phyloP scores from a whole-genome alignment of 2,888 invertebrate genomes.

The Anagyrus pseudococci region DNA sequence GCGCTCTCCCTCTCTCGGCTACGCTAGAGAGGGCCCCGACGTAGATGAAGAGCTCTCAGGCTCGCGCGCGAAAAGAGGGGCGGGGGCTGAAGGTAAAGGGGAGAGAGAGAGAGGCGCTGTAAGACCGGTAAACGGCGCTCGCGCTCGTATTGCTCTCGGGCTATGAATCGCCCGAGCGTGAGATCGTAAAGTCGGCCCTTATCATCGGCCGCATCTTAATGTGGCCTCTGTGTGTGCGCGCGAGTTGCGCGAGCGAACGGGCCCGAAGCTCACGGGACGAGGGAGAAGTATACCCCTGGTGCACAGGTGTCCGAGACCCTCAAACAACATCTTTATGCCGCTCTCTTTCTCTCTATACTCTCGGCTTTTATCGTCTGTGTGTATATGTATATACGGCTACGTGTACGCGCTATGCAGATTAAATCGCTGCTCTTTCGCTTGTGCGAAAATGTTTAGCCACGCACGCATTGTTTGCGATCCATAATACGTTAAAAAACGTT shows the following conservation, averaged over 20 bases:
- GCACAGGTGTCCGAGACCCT: slow-evolving; percentile 59
- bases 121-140: slow-evolving; percentile 53
- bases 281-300: slow-evolving; percentile 22
- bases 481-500: too few relatives aligned
- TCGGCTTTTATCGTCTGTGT: background rate
- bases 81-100: too few relatives aligned
- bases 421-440: too few relatives aligned
- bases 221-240: slow-evolving; percentile 51
- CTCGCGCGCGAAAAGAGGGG: background rate
- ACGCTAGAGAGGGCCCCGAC: slow-evolving; percentile 8
- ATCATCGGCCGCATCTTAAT: slow-evolving; percentile 60
- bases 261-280: slow-evolving; percentile 2
- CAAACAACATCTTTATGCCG: slow-evolving; percentile 55
- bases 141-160: slow-evolving; percentile 54
- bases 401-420: too few relatives aligned
- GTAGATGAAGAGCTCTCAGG: slow-evolving; percentile 27
- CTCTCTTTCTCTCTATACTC: background rate
- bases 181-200: slow-evolving; percentile 61
- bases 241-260: background rate
- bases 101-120: slow-evolving; percentile 39
- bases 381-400: too few relatives aligned
- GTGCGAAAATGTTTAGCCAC: too few relatives aligned
- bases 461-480: too few relatives aligned
- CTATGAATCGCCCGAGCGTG: slow-evolving; percentile 60
- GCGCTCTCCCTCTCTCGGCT: background rate